Evolutionary conservation across 2,113 vertebrate genomes (phyloP).

Genomic region (Epinephelus moara): DNA sequence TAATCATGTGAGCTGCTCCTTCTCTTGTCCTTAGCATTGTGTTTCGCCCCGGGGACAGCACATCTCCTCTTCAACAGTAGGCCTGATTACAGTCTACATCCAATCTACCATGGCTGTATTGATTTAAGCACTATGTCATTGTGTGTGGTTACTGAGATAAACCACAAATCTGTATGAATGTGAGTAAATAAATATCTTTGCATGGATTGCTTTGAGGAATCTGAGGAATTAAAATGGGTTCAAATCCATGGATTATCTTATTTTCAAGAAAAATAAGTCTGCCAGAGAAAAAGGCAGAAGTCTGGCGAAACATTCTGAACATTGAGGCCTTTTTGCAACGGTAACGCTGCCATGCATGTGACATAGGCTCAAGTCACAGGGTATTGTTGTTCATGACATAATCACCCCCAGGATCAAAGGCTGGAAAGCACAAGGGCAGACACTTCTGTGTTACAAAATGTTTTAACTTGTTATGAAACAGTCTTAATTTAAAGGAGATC

Average conservation of each 20-base stretch:
- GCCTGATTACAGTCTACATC: conserved; percentile 17
- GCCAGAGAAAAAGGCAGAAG: not conserved
- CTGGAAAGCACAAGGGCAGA: not conserved
- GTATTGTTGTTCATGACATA: conserved; percentile 9
- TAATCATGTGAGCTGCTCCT: conserved; percentile 81
- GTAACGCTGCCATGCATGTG: not conserved
- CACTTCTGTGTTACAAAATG: not conserved
- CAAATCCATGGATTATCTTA: not conserved
- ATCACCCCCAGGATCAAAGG: not conserved
- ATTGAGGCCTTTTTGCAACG: not conserved
- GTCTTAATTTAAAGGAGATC: too few species aligned
- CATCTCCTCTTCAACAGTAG: conserved; percentile 13
- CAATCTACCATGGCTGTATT: conserved; percentile 5
- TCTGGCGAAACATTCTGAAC: not conserved
- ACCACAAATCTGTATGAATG: not conserved
- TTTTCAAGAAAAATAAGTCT: not conserved
- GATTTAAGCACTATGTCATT: conserved; percentile 21
- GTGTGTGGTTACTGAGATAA: not conserved
- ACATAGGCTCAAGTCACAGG: conserved; percentile 35
- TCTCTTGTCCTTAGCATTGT: conserved; percentile 32
- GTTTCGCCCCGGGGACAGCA: conserved; percentile 53
- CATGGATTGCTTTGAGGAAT: not conserved
- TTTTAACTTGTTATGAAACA: too few species aligned
- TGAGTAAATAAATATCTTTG: not conserved
- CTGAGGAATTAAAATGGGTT: not conserved